Evolutionary conservation across 2,888 invertebrate species (phyloP).

Genomic region (Dendrolimus houi): DNA sequence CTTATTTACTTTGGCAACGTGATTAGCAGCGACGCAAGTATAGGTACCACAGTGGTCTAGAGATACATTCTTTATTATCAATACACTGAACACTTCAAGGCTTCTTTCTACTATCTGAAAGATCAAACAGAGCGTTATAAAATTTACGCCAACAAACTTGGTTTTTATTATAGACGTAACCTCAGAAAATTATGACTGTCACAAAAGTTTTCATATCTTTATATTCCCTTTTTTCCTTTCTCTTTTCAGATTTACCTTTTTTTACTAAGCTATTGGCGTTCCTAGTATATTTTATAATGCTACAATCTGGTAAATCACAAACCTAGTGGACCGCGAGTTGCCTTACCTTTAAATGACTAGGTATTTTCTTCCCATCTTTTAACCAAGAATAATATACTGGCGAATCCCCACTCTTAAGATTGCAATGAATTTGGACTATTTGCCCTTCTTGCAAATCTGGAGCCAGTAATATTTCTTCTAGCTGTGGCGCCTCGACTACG

Average conservation of each 20-base stretch:
- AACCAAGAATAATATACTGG: constrained; percentile 83
- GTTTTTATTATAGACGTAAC: too few relatives aligned
- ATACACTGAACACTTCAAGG: constrained; percentile 81
- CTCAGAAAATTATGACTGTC: too few relatives aligned
- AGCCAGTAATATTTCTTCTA: constrained; percentile 89
- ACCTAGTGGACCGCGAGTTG: too few relatives aligned
- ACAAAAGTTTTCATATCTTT: too few relatives aligned
- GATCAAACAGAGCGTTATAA: too few relatives aligned
- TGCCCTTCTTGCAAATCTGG: constrained; percentile 88
- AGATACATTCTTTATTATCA: constrained; percentile 84
- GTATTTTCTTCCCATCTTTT: constrained; percentile 80
- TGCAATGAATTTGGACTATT: constrained; percentile 89
- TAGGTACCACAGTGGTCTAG: constrained; percentile 83
- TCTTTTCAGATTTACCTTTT: too few relatives aligned
- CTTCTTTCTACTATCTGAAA: constrained; percentile 79
- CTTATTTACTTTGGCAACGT: constrained; percentile 82
- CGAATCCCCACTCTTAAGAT: constrained; percentile 83
- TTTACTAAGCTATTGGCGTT: too few relatives aligned
- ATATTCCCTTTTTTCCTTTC: too few relatives aligned
- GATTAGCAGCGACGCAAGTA: constrained; percentile 84
- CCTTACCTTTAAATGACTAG: constrained; percentile 78
- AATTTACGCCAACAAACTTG: too few relatives aligned
- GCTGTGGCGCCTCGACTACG: constrained; percentile 84
- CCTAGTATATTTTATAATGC: neutral
- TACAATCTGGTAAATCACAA: too few relatives aligned